Evolutionary conservation across 2,888 invertebrate species (phyloP).

Genomic region (Unio pictorum): DNA sequence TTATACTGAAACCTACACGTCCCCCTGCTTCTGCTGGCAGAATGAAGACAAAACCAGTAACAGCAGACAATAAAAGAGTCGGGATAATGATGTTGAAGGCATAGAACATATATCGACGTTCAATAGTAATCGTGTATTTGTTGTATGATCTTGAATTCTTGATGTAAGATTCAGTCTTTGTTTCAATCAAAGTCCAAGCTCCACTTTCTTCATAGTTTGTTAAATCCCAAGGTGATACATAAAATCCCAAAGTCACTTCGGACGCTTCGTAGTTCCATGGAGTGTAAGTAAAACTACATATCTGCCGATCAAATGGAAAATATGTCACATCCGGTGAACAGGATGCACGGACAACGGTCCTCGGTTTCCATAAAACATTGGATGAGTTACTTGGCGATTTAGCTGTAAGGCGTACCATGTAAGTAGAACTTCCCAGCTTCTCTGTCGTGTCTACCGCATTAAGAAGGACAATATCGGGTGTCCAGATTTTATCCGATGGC

Average conservation of each 20-base stretch:
- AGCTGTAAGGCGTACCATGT: neutral
- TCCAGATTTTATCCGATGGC: neutral
- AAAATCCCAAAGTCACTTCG: neutral
- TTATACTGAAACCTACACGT: neutral
- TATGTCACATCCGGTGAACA: slow-evolving; percentile 2
- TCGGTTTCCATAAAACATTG: neutral
- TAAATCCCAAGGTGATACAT: neutral
- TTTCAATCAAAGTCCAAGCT: neutral
- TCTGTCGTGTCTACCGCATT: neutral
- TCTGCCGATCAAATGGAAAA: slow-evolving; percentile 1
- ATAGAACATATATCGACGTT: neutral
- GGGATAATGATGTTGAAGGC: neutral
- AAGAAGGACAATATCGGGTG: neutral
- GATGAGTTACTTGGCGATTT: neutral
- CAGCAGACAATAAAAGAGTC: neutral
- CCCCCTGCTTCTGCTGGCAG: slow-evolving; percentile 1
- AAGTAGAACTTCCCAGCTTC: neutral
- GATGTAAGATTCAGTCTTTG: slow-evolving; percentile 1
- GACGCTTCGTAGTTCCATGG: neutral
- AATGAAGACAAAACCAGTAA: neutral
- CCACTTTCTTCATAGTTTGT: neutral
- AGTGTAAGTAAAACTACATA: neutral
- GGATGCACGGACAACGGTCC: neutral
- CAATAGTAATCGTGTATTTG: neutral
- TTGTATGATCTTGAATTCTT: neutral